Conservation (phyloP, 2,888 invertebrate species). For the Archips xylosteana region DNA sequence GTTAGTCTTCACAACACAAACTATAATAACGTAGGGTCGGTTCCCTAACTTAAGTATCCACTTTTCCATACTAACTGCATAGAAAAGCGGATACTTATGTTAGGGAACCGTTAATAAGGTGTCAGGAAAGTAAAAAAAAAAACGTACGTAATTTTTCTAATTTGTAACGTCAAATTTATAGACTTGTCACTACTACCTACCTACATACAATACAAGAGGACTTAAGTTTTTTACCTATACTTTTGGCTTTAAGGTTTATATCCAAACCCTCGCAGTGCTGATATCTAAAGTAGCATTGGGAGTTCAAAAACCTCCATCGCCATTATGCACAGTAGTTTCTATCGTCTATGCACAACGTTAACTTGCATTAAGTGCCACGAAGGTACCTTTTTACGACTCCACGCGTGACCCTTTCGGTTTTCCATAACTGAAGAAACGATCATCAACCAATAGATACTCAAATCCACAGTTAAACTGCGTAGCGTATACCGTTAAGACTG, state of each 20-base stretch:
- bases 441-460: constrained; percentile 52
- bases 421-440: constrained; percentile 25
- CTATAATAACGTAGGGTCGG: too few species aligned
- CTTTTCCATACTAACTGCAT: too few species aligned
- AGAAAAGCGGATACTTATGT: too few species aligned
- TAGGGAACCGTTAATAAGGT: too few species aligned
- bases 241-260: neutral
- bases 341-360: neutral
- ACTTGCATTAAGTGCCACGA: neutral
- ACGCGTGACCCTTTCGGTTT: constrained; percentile 18
- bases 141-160: too few species aligned
- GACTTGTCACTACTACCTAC: too few species aligned
- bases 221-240: too few species aligned
- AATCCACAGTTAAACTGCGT: constrained; percentile 57
- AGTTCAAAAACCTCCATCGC: neutral
- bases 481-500: constrained; percentile 68
- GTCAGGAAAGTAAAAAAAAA: too few species aligned
- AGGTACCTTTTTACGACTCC: constrained; percentile 18
- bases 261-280: neutral
- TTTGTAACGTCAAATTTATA: too few species aligned
- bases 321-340: neutral
- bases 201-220: too few species aligned
- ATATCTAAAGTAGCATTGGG: neutral
- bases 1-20: too few species aligned
- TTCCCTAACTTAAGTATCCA: too few species aligned